A percentile compares a stretch with the other conserved stretches of the same genome.
Conservation (phyloP, 2,888 invertebrate species). For the Pinctada fucata region DNA sequence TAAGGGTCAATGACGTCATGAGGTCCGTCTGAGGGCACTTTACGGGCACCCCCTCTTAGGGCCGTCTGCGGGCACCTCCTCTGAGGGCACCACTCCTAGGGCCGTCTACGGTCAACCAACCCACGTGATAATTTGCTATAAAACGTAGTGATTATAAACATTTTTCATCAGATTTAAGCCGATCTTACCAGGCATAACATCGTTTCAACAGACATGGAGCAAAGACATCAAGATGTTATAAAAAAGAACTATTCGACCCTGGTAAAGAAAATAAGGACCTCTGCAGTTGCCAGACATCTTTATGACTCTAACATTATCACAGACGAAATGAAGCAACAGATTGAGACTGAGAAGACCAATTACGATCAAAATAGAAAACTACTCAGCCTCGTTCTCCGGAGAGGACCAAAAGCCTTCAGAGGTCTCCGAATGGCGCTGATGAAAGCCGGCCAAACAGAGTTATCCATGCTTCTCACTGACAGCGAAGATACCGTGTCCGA, state of each 20-base stretch:
- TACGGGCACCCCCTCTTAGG: constrained; percentile 9
- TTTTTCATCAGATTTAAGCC: constrained; percentile 13
- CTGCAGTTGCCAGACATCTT: constrained; percentile 17
- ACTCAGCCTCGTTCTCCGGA: constrained; percentile 8
- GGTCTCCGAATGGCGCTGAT: constrained; percentile 19
- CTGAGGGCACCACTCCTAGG: constrained; percentile 12
- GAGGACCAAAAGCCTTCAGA: constrained; percentile 12
- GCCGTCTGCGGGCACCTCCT: background rate
- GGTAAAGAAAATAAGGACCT: constrained; percentile 12
- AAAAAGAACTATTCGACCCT: constrained; percentile 20
- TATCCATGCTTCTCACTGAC: constrained; percentile 16
- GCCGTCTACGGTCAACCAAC: constrained; percentile 7
- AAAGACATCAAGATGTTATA: constrained; percentile 1
- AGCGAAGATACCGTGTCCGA: constrained; percentile 3
- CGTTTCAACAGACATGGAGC: constrained; percentile 10
- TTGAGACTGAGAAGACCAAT: constrained; percentile 19
- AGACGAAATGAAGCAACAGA: background rate
- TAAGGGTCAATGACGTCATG: too few species aligned
- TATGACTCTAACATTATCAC: constrained; percentile 16
- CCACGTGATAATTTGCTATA: constrained; percentile 14
- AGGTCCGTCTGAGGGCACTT: constrained; percentile 12
- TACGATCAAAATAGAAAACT: constrained; percentile 17
- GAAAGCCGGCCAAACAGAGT: constrained; percentile 18
- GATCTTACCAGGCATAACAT: constrained; percentile 4
- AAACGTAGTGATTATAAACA: constrained; percentile 13